Conservation (phyloP, 2,113 vertebrate genomes). For the Ophthalmolycus amberensis region DNA sequence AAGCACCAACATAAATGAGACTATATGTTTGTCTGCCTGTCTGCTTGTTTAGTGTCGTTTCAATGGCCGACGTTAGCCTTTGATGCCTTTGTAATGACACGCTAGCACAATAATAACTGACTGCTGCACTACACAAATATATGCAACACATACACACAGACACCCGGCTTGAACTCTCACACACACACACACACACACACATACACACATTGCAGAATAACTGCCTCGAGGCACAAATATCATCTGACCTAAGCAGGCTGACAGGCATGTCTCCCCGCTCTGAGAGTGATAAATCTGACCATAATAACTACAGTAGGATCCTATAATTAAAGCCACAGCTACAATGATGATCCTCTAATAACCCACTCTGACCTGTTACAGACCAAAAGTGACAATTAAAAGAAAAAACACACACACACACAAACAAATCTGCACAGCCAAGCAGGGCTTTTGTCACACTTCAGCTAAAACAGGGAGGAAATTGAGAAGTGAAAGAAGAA, state of each 20-base stretch:
- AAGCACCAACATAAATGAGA: slow-evolving; percentile 26
- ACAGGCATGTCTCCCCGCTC: slow-evolving; percentile 71
- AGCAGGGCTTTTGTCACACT: slow-evolving; percentile 42
- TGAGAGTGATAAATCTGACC: slow-evolving; percentile 74
- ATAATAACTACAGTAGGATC: slow-evolving; percentile 74
- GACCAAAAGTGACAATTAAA: slow-evolving; percentile 61
- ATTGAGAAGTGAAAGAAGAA: slow-evolving; percentile 71
- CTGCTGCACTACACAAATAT: slow-evolving; percentile 66
- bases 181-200: slow-evolving; percentile 49
- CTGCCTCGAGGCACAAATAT: slow-evolving; percentile 77
- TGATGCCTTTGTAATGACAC: slow-evolving; percentile 80
- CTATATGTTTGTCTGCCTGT: slow-evolving; percentile 51
- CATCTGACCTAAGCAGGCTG: slow-evolving; percentile 78
- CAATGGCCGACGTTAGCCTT: slow-evolving; percentile 63
- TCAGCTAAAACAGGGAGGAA: slow-evolving; percentile 20
- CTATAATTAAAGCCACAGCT: slow-evolving; percentile 74
- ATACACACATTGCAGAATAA: slow-evolving; percentile 55
- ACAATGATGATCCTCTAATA: slow-evolving; percentile 73
- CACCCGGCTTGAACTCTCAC: slow-evolving; percentile 43
- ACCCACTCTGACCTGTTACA: slow-evolving; percentile 65
- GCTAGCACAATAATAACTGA: slow-evolving; percentile 76
- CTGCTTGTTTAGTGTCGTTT: slow-evolving; percentile 68
- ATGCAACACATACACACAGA: slow-evolving; percentile 58
- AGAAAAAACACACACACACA: slow-evolving; percentile 28
- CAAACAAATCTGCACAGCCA: slow-evolving; percentile 63